A percentile compares a stretch with the other conserved stretches of the same genome.
Conservation (phyloP, 2,888 invertebrate genomes). For the Lamproptera curius region DNA sequence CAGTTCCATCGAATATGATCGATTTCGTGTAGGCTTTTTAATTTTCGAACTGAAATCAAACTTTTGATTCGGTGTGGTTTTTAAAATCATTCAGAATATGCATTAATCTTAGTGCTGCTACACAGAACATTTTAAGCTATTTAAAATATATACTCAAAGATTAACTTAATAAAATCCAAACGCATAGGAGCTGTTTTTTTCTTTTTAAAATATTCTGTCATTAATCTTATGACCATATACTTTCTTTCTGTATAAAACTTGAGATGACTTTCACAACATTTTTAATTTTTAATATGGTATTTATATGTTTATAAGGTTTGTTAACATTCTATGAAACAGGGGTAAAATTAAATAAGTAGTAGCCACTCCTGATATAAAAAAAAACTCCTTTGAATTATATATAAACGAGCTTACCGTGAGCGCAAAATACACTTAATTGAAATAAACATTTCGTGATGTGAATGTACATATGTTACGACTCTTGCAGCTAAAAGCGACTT, state of each 20-base stretch:
- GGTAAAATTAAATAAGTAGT: constrained; percentile 14
- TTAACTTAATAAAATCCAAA: too few relatives aligned
- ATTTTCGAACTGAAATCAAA: too few relatives aligned
- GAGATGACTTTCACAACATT: neutral
- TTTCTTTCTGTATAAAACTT: neutral
- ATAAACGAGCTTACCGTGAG: constrained; percentile 7
- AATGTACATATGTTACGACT: constrained; percentile 18
- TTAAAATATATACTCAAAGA: too few relatives aligned
- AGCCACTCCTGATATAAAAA: neutral
- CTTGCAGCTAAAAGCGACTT: constrained; percentile 16
- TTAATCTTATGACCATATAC: neutral
- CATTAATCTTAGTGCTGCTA: too few relatives aligned
- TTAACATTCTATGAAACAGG: constrained; percentile 1
- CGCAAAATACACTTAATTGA: constrained; percentile 13
- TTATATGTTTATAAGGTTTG: neutral
- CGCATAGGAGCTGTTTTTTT: neutral
- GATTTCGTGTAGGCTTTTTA: too few relatives aligned
- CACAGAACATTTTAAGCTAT: too few relatives aligned
- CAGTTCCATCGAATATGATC: neutral
- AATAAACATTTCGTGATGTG: constrained; percentile 17
- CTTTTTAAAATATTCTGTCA: neutral
- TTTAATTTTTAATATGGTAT: neutral
- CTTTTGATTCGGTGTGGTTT: too few relatives aligned
- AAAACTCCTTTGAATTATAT: constrained; percentile 14
- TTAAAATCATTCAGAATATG: too few relatives aligned